phyloP scores from a whole-genome alignment of 1,140 invertebrate species.

The Papilio helenus region DNA sequence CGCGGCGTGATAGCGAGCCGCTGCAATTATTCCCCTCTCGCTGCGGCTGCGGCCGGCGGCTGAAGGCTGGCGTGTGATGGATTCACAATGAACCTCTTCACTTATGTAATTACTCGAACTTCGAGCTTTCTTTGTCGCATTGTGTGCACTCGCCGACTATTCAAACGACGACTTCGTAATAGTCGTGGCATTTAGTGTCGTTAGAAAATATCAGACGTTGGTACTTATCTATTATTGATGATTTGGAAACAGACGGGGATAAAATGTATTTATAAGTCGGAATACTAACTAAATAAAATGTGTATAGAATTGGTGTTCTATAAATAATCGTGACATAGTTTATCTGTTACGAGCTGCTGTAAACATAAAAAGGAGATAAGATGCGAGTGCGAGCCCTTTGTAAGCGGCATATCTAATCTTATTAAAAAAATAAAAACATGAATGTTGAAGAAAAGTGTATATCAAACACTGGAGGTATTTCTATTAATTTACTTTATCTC shows the following conservation, averaged over 20 bases:
- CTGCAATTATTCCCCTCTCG: conserved; percentile 69
- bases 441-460: conserved; percentile 45
- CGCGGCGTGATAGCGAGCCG: conserved; percentile 64
- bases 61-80: conserved; percentile 64
- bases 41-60: conserved; percentile 58
- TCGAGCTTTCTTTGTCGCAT: conserved; percentile 58
- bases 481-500: conserved; percentile 51
- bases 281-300: conserved; percentile 25
- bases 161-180: conserved; percentile 40
- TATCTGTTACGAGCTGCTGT: conserved; percentile 48
- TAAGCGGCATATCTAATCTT: conserved; percentile 57
- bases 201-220: conserved; percentile 35
- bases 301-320: background rate
- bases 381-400: conserved; percentile 51
- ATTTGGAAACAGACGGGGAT: background rate
- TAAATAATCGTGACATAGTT: conserved; percentile 39
- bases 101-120: conserved; percentile 67
- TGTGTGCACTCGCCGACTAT: conserved; percentile 44
- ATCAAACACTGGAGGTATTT: conserved; percentile 49
- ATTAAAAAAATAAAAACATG: conserved; percentile 56
- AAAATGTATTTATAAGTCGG: background rate
- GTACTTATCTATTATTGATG: conserved; percentile 17
- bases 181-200: conserved; percentile 40
- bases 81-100: conserved; percentile 66
- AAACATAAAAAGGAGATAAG: conserved; percentile 53